phyloP scores from a whole-genome alignment of 2,797 vertebrate genomes.

The Enteromius radiatus region DNA sequence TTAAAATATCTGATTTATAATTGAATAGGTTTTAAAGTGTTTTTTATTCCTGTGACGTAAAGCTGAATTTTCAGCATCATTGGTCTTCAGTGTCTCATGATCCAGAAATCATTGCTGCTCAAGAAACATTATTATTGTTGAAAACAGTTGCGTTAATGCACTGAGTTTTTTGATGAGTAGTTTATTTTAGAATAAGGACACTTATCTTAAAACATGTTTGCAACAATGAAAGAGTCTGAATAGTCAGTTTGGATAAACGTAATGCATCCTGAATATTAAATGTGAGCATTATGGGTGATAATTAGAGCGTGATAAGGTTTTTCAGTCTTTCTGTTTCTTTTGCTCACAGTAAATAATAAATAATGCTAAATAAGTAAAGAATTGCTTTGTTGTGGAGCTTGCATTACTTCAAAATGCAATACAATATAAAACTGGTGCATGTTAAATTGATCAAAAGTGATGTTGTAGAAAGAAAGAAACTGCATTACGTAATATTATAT shows the following conservation, averaged over 20 bases:
- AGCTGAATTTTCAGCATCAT: neutral
- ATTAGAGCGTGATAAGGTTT: neutral
- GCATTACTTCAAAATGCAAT: neutral
- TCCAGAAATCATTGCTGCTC: neutral
- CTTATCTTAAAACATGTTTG: neutral
- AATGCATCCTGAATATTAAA: neutral
- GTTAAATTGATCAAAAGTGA: too few species aligned
- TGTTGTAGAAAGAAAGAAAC: too few species aligned
- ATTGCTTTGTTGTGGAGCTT: neutral
- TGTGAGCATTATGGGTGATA: neutral
- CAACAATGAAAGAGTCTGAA: neutral
- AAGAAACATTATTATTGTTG: neutral
- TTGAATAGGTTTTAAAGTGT: neutral
- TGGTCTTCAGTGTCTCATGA: constrained; percentile 1
- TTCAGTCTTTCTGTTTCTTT: neutral
- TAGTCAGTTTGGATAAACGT: neutral
- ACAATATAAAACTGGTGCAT: neutral
- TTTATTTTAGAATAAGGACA: neutral
- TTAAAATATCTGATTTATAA: neutral
- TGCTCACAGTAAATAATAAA: neutral
- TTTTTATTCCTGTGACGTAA: neutral
- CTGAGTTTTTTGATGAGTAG: neutral
- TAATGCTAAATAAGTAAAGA: neutral
- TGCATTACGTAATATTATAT: neutral
- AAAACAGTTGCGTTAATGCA: neutral